These are phyloP conservation scores for Noturus placidus DNA, from an alignment of 2,113 vertebrate species.

Conservation along the genomic window DNA sequence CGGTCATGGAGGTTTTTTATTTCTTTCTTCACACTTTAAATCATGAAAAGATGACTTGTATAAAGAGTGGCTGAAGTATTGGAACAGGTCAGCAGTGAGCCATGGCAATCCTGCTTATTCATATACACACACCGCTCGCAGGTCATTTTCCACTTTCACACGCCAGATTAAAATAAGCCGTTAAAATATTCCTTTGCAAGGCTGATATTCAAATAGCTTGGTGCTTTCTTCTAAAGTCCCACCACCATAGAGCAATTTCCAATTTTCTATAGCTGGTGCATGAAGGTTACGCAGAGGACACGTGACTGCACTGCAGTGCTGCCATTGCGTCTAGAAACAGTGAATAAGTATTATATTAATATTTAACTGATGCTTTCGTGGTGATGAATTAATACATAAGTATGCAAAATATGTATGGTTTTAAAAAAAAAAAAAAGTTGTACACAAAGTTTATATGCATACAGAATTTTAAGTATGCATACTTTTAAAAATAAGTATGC, in stretches of 20 bases:
- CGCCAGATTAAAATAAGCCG: constrained; percentile 59
- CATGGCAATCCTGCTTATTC: constrained; percentile 39
- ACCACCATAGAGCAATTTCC: constrained; percentile 45
- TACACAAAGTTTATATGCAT: too few relatives aligned
- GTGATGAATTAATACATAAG: not conserved
- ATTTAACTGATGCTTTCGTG: not conserved
- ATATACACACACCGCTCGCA: constrained; percentile 34
- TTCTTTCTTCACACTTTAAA: constrained; percentile 37
- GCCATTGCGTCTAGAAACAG: not conserved
- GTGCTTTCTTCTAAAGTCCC: constrained; percentile 47
- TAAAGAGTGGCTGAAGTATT: constrained; percentile 42
- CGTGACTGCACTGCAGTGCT: constrained; percentile 10
- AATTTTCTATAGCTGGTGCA: constrained; percentile 48
- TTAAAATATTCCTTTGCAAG: constrained; percentile 45
- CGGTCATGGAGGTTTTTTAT: constrained; percentile 42
- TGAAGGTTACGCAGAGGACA: constrained; percentile 57
- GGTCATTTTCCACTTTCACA: constrained; percentile 42
- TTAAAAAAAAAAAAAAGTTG: too few relatives aligned
- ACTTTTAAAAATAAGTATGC: too few relatives aligned
- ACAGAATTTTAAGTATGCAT: too few relatives aligned
- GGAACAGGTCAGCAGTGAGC: constrained; percentile 35
- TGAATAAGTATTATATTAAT: not conserved
- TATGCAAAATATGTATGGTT: too few relatives aligned
- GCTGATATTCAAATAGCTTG: constrained; percentile 50
- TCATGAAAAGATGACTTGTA: constrained; percentile 35